A percentile compares a stretch with the other conserved stretches of the same genome.
Evolutionary conservation across 2,888 invertebrate genomes (phyloP).

Genomic region (Dioctria linearis): DNA sequence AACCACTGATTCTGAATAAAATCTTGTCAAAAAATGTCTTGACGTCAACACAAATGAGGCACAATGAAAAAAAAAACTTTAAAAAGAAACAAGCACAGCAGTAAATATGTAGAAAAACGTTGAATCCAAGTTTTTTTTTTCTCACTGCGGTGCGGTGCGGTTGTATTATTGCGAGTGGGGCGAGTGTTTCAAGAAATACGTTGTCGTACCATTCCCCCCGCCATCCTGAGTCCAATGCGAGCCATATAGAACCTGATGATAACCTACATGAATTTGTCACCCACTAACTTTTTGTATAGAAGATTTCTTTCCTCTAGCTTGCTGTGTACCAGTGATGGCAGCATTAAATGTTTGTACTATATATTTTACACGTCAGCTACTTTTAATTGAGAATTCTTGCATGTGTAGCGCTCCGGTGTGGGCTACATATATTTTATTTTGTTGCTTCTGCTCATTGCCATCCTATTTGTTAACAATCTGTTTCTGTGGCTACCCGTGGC

Average conservation of each 20-base stretch:
- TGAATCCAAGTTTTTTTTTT: conserved; percentile 10
- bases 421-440: too few relatives aligned
- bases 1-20: neutral
- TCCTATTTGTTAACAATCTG: too few relatives aligned
- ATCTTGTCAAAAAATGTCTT: conserved; percentile 26
- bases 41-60: conserved; percentile 46
- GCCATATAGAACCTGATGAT: conserved; percentile 19
- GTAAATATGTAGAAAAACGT: conserved; percentile 46
- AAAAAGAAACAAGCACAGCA: conserved; percentile 11
- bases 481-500: too few relatives aligned
- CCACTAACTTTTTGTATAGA: conserved; percentile 3
- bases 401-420: too few relatives aligned
- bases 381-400: too few relatives aligned
- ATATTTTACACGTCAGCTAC: too few relatives aligned
- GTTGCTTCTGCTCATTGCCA: too few relatives aligned
- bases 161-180: neutral
- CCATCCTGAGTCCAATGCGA: neutral
- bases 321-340: conserved; percentile 33
- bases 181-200: conserved; percentile 6
- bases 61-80: neutral
- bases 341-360: neutral
- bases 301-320: conserved; percentile 1
- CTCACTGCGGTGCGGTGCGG: neutral
- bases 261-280: conserved; percentile 21
- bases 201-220: neutral